A percentile compares a stretch with the other conserved stretches of the same genome.
phyloP scores from a whole-genome alignment of 2,113 vertebrate species.

The Aspiorhynchus laticeps region DNA sequence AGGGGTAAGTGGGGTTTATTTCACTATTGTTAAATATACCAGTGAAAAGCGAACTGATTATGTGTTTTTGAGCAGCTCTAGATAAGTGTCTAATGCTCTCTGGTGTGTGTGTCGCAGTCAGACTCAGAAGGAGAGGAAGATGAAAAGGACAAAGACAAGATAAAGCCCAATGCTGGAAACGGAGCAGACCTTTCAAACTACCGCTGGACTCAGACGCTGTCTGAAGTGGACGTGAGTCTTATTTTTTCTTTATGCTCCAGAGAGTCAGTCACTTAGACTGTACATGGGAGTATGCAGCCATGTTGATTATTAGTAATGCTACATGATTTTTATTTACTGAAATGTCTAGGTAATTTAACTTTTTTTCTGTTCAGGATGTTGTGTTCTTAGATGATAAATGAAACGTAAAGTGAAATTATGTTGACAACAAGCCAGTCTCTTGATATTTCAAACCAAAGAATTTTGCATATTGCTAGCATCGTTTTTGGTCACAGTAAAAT shows the following conservation, averaged over 20 bases:
- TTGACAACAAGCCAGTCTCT: too few relatives aligned
- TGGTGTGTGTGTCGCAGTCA: slow-evolving; percentile 62
- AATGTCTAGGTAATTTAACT: too few relatives aligned
- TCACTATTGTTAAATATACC: too few relatives aligned
- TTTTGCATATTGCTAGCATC: too few relatives aligned
- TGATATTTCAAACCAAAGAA: background rate
- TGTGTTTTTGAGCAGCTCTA: background rate
- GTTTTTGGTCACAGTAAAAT: too few relatives aligned
- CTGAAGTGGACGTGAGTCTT: slow-evolving; percentile 92
- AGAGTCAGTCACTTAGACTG: too few relatives aligned
- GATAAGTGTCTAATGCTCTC: background rate
- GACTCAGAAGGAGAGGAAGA: slow-evolving; percentile 92
- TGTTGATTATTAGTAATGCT: too few relatives aligned
- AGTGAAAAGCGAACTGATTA: background rate
- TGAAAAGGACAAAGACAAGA: slow-evolving; percentile 95
- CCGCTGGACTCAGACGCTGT: slow-evolving; percentile 94
- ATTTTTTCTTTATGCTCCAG: background rate
- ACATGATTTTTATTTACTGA: too few relatives aligned
- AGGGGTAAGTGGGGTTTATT: slow-evolving; percentile 63
- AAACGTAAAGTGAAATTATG: too few relatives aligned
- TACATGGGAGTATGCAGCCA: too few relatives aligned
- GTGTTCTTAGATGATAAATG: too few relatives aligned
- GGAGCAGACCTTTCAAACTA: slow-evolving; percentile 91
- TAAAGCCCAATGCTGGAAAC: slow-evolving; percentile 94
- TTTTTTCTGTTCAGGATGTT: too few relatives aligned